Conservation (phyloP, 2,113 vertebrate genomes). For the Paraplagusia blochii region DNA sequence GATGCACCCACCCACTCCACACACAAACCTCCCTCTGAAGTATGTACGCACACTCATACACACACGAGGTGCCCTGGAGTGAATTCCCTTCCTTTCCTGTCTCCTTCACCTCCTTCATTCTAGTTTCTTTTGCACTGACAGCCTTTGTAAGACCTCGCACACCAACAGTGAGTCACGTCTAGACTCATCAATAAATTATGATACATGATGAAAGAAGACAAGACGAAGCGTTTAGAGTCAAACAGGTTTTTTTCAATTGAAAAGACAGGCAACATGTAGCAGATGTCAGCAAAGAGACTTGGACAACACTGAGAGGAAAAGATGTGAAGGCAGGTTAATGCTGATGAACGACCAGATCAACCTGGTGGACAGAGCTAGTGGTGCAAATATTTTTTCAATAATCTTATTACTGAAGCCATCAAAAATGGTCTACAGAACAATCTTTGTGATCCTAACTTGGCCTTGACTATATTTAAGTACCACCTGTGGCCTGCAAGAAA, state of each 20-base stretch:
- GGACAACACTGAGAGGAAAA: neutral
- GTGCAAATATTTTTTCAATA: no score
- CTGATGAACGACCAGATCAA: neutral
- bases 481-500: no score
- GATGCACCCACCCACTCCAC: constrained; percentile 69
- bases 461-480: no score
- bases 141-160: constrained; percentile 27
- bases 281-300: neutral
- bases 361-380: neutral
- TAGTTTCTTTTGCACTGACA: constrained; percentile 19
- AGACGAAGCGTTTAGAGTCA: neutral
- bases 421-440: no score
- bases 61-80: constrained; percentile 39
- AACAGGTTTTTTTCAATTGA: constrained; percentile 8
- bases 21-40: constrained; percentile 59
- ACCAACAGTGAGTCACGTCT: constrained; percentile 16
- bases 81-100: constrained; percentile 17
- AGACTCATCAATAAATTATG: constrained; percentile 49
- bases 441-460: no score
- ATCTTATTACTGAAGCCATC: no score
- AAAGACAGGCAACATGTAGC: neutral
- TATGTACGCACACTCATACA: constrained; percentile 52
- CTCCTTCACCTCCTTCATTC: constrained; percentile 12
- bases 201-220: constrained; percentile 22
- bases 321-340: neutral